Evolutionary conservation across 2,888 invertebrate species (phyloP), one percentile per base, ranked within the genome.

Genomic region (Dasypolia templi): DNA sequence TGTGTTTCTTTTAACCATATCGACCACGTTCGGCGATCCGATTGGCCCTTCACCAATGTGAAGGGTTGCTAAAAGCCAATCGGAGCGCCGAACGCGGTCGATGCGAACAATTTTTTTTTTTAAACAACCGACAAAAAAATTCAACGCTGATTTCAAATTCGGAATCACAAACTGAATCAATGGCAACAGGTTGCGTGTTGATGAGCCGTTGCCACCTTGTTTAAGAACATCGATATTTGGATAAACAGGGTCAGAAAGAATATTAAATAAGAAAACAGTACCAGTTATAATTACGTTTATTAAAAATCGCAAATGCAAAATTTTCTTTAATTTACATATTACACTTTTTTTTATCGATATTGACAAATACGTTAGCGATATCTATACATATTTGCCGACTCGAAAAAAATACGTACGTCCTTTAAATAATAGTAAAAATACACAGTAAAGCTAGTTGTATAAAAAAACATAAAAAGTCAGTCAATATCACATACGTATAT

Each of bases 271-370:
- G 59, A 74, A 22, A 75, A 71, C 61, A 69, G 64, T 53, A 32
- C 42, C 11, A 69, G 76, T 82, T 73, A 83, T 77, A 73, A 82
- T 82, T 86, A 86, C 65, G 78, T 88, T 88, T 88, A 88, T 85
- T 88, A 86, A 87, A 88, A 88, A 88, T 81, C 84, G 88, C 82
- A 87, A 88, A 87, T 88, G 88, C 86, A 88, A 87, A 88, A 81
- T 79, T 83, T 88, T 76, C 75, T 83, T 86, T 83, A 59, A 85
- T 88, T 88, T 88, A 87, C 87, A 87, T 79, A 84, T 82, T 80
- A 85, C 84, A 86, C 75, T 69, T 77, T 39, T 58, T 62, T 73
- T 56, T 26, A 69, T 71, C 61, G 42, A 79, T 14, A 64, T 75
- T 56, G 73, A 75, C 46, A 79, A 75, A 74, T 64, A 67, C 51